Conservation (phyloP, 2,113 vertebrate species). For the Poecile atricapillus region DNA sequence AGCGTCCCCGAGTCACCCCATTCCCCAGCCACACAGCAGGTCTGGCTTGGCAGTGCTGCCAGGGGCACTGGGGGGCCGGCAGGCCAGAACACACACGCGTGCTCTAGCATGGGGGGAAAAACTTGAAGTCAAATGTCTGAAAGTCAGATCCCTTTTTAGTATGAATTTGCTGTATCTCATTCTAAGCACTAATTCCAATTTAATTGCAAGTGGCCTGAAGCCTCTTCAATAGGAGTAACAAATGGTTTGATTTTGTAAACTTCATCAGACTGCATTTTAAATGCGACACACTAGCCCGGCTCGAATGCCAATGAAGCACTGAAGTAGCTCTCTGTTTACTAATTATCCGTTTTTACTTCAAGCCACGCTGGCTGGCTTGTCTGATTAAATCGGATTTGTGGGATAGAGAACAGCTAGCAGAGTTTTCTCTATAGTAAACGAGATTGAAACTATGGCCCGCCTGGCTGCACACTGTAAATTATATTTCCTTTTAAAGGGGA, state of each 20-base stretch:
- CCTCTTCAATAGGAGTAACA: slow-evolving; percentile 99
- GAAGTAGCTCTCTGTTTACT: slow-evolving; percentile 99
- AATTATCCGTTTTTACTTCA: slow-evolving; percentile 98
- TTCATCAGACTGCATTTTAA: slow-evolving; percentile 99
- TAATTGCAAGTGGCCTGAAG: slow-evolving; percentile 99
- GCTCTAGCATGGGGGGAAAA: background rate
- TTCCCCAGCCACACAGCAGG: accelerated
- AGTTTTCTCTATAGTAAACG: slow-evolving; percentile 89
- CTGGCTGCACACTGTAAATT: slow-evolving; percentile 89
- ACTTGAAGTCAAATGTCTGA: slow-evolving; percentile 82
- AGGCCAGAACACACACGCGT: background rate
- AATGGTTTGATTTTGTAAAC: slow-evolving; percentile 99
- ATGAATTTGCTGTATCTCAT: slow-evolving; percentile 99
- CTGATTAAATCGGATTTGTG: slow-evolving; percentile 99
- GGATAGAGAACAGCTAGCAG: slow-evolving; percentile 87
- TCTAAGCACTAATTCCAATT: slow-evolving; percentile 99
- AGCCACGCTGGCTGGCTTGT: slow-evolving; percentile 96
- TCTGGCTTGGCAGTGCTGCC: background rate
- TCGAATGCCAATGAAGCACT: slow-evolving; percentile 99
- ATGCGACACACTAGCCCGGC: slow-evolving; percentile 99
- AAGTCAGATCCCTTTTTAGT: slow-evolving; percentile 93
- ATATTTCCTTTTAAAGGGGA: slow-evolving; percentile 87
- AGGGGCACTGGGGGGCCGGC: background rate
- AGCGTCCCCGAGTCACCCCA: background rate
- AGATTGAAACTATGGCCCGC: slow-evolving; percentile 83